A percentile compares a stretch with the other conserved stretches of the same genome.
These are phyloP conservation scores for Stenopsyche tienmushanensis DNA, from an alignment of 1,140 invertebrate genomes.

Conservation along the genomic window DNA sequence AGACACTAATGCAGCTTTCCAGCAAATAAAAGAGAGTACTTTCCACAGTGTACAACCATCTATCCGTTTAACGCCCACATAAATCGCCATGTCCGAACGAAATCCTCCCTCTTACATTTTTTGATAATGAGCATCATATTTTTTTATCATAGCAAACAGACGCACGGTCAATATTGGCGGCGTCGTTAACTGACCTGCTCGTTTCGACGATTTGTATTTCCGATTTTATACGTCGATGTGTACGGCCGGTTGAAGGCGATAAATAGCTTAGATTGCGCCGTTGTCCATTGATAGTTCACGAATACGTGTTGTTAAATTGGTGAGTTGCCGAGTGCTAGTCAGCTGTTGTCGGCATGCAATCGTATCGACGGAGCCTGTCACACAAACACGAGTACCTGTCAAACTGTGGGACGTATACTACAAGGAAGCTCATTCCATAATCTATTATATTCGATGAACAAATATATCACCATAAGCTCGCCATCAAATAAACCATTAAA, in stretches of 20 bases:
- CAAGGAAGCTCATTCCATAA: too few species aligned
- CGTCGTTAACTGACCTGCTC: not conserved
- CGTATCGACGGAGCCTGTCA: not conserved
- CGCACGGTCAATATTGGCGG: not conserved
- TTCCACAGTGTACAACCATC: not conserved
- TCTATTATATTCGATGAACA: too few species aligned
- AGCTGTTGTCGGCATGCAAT: conserved; percentile 26
- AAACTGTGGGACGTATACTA: not conserved
- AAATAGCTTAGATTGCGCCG: not conserved
- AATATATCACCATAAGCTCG: too few species aligned
- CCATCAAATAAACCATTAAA: too few species aligned
- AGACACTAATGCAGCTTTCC: conserved; percentile 4
- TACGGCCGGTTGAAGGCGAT: not conserved
- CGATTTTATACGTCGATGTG: not conserved
- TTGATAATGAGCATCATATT: too few species aligned
- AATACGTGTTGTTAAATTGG: not conserved
- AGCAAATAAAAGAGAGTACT: conserved; percentile 9
- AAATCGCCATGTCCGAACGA: too few species aligned
- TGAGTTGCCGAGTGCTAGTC: conserved; percentile 1
- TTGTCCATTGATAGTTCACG: not conserved
- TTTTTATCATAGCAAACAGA: not conserved
- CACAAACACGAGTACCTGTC: not conserved
- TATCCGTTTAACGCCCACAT: too few species aligned
- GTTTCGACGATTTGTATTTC: not conserved
- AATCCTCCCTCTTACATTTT: not conserved